Base-by-base conservation (phyloP, 2,113 vertebrate species). In the Promerops cafer region DNA sequence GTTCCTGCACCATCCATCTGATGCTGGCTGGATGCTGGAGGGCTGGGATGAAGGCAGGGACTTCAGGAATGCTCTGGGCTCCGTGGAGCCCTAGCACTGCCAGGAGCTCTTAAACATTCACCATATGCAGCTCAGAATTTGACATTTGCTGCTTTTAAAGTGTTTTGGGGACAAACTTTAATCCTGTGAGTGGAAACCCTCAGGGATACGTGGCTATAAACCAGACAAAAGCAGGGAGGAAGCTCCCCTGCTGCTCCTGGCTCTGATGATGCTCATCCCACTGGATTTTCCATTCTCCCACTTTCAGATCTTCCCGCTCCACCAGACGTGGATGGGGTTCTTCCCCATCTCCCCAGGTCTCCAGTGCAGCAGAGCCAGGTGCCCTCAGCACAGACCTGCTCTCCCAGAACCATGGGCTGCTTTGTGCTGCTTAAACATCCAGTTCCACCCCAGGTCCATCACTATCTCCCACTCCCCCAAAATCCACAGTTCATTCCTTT, bases 41-140 rank as follows among this genome's bases (percentile, higher is more conserved):
- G 63, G 26, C 66, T 16, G 22, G 4, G 72, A 68, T 4, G 6
- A 20, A 93, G 56, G 77, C 63, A n/a, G 47, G 9, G 13, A 16
- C 20, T 11, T 4, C 11, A 39, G 49, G 49, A 87, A 60, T 19
- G 35, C 57, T 57, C 56, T 21, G 1, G 0, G 76, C 63, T 37
- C 13, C 8, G 1, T 2, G 2, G 2, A 59, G 40, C 40, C 70
- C 52, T 30, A 30, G 37, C 49, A 11, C 22, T 6, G 61, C 13
- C 45, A 10, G 6, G 11, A 5, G 9, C 1, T 28, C 59, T 7
- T 5, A 2, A 15, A 13, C 8, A 5, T 2, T 37, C 20, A 2
- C 7, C 27, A 3, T 0, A 19, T 0, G 3, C 16, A 71, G 56
- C 24, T 22, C 0, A 0, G 8, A 2, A 28, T 44, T n/a, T 4